A percentile compares a stretch with the other conserved stretches of the same genome.
phyloP scores from a whole-genome alignment of 2,797 vertebrate genomes.

The Pteronotus mesoamericanus region DNA sequence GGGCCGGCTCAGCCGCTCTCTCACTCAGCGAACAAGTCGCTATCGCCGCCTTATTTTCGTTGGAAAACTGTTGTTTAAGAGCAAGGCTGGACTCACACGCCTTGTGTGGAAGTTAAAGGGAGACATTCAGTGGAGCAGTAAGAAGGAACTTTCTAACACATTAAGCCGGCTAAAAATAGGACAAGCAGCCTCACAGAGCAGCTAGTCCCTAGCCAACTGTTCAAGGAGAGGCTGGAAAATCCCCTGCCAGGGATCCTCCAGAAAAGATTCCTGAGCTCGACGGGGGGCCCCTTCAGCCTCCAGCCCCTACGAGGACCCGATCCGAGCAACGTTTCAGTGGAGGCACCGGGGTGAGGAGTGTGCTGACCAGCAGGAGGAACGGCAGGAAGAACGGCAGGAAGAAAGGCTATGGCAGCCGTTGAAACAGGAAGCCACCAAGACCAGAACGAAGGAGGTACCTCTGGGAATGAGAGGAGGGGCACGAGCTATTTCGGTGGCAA shows the following conservation, averaged over 20 bases:
- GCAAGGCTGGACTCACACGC: background rate
- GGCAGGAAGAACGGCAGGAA: background rate
- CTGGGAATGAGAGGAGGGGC: background rate
- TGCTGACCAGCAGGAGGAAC: fast-evolving
- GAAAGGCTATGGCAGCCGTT: fast-evolving
- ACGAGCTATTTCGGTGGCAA: background rate
- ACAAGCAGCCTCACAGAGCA: background rate
- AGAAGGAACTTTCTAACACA: background rate
- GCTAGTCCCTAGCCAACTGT: background rate
- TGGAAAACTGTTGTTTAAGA: background rate
- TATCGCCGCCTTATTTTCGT: background rate
- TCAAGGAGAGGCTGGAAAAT: background rate
- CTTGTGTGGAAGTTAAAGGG: background rate
- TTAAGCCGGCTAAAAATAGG: background rate
- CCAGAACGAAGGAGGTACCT: background rate
- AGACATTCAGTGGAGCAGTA: background rate
- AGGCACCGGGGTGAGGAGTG: background rate
- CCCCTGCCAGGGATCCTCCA: background rate
- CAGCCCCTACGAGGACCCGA: background rate
- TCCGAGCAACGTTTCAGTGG: background rate
- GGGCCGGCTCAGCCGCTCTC: background rate
- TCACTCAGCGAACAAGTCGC: background rate
- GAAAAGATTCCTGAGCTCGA: background rate
- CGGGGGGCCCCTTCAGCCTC: background rate
- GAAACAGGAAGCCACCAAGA: background rate